Evolutionary conservation across 1,140 invertebrate species (phyloP), one percentile per base, ranked within the genome.

Genomic region (Drosophila prosaltans): DNA sequence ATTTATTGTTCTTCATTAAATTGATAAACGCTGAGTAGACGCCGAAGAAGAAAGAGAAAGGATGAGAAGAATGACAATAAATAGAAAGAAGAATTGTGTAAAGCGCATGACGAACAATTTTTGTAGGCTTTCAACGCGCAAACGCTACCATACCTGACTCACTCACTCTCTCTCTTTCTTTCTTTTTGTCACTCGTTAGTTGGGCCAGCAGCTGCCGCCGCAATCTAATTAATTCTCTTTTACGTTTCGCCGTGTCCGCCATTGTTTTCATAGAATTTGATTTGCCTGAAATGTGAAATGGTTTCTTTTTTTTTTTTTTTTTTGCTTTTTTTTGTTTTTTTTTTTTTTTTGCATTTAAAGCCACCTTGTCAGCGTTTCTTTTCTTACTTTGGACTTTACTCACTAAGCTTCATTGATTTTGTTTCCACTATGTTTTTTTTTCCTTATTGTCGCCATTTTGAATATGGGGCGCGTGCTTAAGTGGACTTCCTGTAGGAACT

Each of bases 201-300:
- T 51, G 45, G 45, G 1, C 83, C 74, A 78, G 75, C 83, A 89
- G 83, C 83, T 88, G 83, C 84, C 80, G 74, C 69, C 82, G 69
- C 82, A 88, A 88, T 88, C 84, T 83, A 88, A 88, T 88, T 83
- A 89, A 83, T 80, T 89, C 80, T 80, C 73, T 76, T 80, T 80
- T 84, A 65, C 69, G 63, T 45, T 66, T 48, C 51, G 55, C 75
- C 55, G 59, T 71, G 65, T 72, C 68, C 83, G 83, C 83, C 83
- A 74, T 88, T 80, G 76, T 71, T 89, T 65, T 62, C 55, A 68
- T 43, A 57, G 55, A 21, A 64, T 79, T 83, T 76, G 77, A 82
- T 81, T 78, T 78, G 66, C 72, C 65, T 78, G 63, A 60, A 74
- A 74, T 75, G 68, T 72, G 8, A 26, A 51, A 51, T 51, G 45